phyloP scores from a whole-genome alignment of 1,140 invertebrate genomes.

The Hyles vespertilio region DNA sequence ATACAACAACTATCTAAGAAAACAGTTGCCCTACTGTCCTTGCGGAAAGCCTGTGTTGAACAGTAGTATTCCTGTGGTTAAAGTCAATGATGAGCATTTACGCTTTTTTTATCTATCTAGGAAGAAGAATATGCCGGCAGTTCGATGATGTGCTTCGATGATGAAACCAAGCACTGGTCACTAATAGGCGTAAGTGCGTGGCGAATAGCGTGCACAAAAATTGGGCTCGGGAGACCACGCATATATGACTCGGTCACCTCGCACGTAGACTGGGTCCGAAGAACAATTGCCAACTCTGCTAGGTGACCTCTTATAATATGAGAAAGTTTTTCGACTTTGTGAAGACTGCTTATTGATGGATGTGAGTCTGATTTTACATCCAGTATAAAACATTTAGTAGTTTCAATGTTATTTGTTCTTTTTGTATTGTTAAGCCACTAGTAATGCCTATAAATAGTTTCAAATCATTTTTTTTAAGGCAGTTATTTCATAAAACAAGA shows the following conservation, averaged over 20 bases:
- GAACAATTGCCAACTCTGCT: slow-evolving; percentile 77
- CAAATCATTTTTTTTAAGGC: too few relatives aligned
- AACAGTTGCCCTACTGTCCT: too few relatives aligned
- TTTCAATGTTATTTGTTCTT: too few relatives aligned
- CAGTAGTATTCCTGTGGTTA: too few relatives aligned
- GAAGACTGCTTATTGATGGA: slow-evolving; percentile 28
- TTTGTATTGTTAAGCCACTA: too few relatives aligned
- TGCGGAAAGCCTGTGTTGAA: too few relatives aligned
- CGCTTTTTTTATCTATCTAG: slow-evolving; percentile 57
- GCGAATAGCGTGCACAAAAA: slow-evolving; percentile 85
- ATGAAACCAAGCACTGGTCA: slow-evolving; percentile 81
- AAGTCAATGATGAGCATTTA: too few relatives aligned
- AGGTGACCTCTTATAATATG: slow-evolving; percentile 42
- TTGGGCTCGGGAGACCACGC: slow-evolving; percentile 83
- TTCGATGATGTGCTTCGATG: slow-evolving; percentile 85
- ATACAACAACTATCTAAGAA: too few relatives aligned
- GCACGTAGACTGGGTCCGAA: slow-evolving; percentile 87
- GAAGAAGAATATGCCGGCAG: slow-evolving; percentile 92
- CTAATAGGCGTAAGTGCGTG: slow-evolving; percentile 86
- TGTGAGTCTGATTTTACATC: too few relatives aligned
- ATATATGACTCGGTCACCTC: slow-evolving; percentile 89
- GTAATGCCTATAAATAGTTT: too few relatives aligned
- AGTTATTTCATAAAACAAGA: too few relatives aligned
- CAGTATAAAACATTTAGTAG: too few relatives aligned
- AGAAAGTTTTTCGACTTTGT: slow-evolving; percentile 6